Percentiles rank a stretch among this genome's conserved stretches.
phyloP scores from a whole-genome alignment of 1,140 invertebrate genomes.

The Alviniconcha marisindica region DNA sequence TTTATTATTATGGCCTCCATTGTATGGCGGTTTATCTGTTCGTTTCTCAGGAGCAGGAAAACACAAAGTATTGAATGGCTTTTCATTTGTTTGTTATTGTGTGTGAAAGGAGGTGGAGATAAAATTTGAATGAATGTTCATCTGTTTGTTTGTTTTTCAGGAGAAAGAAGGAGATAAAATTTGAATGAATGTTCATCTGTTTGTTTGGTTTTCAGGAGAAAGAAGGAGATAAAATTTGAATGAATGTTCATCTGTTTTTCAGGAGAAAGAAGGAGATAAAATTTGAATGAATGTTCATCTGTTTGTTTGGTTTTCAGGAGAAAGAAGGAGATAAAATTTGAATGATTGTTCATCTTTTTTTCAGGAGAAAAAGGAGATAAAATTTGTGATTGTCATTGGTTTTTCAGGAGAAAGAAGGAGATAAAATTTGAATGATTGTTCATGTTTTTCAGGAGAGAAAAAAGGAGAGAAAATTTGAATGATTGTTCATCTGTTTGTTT shows the following conservation, averaged over 20 bases:
- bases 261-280: background rate
- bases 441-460: background rate
- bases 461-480: background rate
- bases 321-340: background rate
- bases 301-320: background rate
- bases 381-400: background rate
- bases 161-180: too few relatives aligned
- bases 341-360: background rate
- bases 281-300: background rate
- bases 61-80: too few relatives aligned
- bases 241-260: background rate
- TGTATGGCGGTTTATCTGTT: too few relatives aligned
- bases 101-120: too few relatives aligned
- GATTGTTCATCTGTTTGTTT: too few relatives aligned
- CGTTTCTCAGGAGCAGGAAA: too few relatives aligned
- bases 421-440: background rate
- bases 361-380: background rate
- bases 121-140: too few relatives aligned
- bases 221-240: background rate
- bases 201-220: too few relatives aligned
- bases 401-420: slow-evolving; percentile 66
- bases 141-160: too few relatives aligned
- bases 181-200: too few relatives aligned
- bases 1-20: too few relatives aligned
- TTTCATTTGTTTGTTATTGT: too few relatives aligned